These are phyloP conservation scores for Coilia nasus DNA, from an alignment of 2,797 vertebrate species.

Conservation along the genomic window DNA sequence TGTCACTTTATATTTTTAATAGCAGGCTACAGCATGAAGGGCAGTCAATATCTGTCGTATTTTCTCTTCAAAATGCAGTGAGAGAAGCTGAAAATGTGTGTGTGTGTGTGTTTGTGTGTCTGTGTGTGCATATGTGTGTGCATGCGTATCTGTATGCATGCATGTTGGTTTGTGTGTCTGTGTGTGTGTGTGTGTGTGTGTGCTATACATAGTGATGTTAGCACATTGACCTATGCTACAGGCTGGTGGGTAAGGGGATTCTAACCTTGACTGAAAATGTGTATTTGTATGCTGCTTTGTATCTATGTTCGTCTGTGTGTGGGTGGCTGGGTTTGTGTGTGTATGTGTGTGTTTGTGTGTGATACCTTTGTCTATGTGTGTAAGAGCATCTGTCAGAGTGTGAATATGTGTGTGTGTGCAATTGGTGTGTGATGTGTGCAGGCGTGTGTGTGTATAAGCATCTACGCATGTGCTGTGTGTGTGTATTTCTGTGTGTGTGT, in stretches of 20 bases:
- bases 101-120: neutral
- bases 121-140: neutral
- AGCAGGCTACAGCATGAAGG: too few relatives aligned
- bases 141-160: neutral
- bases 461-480: neutral
- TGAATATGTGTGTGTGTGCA: neutral
- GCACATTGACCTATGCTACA: constrained; percentile 13
- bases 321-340: too few relatives aligned
- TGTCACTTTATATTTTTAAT: too few relatives aligned
- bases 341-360: too few relatives aligned
- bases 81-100: neutral
- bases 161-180: neutral
- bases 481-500: neutral
- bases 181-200: neutral
- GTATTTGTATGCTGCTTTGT: too few relatives aligned
- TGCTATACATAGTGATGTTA: neutral
- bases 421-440: neutral
- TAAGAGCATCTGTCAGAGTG: neutral
- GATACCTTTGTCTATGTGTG: too few relatives aligned
- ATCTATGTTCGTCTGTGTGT: too few relatives aligned
- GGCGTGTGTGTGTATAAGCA: neutral
- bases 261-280: too few relatives aligned
- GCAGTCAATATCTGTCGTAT: neutral
- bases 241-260: neutral
- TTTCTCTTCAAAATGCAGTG: neutral